Base-by-base conservation (phyloP, 2,888 invertebrate genomes). In the Fragum sueziense region DNA sequence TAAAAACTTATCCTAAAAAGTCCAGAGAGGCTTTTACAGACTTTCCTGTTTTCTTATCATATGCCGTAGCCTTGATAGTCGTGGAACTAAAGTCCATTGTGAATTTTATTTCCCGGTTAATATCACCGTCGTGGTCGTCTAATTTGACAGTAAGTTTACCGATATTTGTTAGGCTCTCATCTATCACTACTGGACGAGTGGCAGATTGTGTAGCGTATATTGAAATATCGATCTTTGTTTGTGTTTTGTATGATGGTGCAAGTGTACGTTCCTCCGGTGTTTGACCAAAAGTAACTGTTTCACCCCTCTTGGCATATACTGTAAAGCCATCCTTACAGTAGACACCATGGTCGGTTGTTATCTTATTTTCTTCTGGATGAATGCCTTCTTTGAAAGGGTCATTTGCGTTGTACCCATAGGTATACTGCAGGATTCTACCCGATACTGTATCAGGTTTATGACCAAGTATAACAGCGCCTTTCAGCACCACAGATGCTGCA, bases 391-490 rank as follows among this genome's bases (percentile, higher is more conserved):
- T 51, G 54, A 29, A 76, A 22, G 20, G 29, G 6, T 2, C 14
- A 14, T 62, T 20, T 31, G 65, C 62, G 9, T 61, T 37, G 14
- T 59, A 33, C 7, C 76, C 76, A 52, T 76, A 76, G 4, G 76
- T 57, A 51, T 70, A 70, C 6, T 70, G 41, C 25, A 57, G 57
- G 6, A 70, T 70, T 33, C 76, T 22, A 2, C 70, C 70, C 1
- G 34, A 33, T 1, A 76, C 62, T n/a, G 61, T 52, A 29, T 61
- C 61, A 14, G 41, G 31, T 14, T 70, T 62, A 62, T 27, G 31
- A 7, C 76, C 76, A 70, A 51, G 69, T 33, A 76, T 76, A 14
- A 76, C 76, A 17, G 76, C 70, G 22, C 76, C 76, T 54, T 70
- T 59, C 25, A 76, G 17, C 33, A 70, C 70, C 29, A 65, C 70